A percentile compares a stretch with the other conserved stretches of the same genome.
Conservation (phyloP, 2,797 vertebrate genomes). For the Melanotaenia pygmaea region DNA sequence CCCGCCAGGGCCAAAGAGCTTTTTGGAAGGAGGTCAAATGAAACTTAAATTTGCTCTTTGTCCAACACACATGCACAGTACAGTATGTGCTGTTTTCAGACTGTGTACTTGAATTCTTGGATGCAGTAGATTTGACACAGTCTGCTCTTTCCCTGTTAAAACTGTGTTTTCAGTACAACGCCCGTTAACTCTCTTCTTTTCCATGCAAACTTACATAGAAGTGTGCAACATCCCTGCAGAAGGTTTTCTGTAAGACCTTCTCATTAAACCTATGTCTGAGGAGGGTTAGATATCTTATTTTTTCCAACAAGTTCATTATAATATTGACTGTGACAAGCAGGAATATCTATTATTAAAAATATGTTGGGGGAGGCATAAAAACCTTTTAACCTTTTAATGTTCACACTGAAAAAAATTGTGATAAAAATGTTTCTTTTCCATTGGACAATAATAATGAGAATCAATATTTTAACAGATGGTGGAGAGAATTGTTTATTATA, state of each 20-base stretch:
- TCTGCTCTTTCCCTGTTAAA: conserved; percentile 30
- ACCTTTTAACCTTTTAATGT: neutral
- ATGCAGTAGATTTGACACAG: conserved; percentile 46
- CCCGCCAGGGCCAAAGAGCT: conserved; percentile 50
- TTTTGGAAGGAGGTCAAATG: conserved; percentile 59
- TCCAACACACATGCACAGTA: conserved; percentile 39
- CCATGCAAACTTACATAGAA: conserved; percentile 64
- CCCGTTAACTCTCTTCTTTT: conserved; percentile 46
- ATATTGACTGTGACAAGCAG: too few relatives aligned
- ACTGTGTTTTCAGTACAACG: conserved; percentile 54
- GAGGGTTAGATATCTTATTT: conserved; percentile 27
- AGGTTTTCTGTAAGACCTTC: conserved; percentile 50
- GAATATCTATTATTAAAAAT: neutral
- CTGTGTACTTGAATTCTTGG: conserved; percentile 43
- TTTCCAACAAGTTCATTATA: too few relatives aligned
- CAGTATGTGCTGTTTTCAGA: conserved; percentile 51
- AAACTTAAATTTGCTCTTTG: conserved; percentile 37
- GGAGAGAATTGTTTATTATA: too few relatives aligned
- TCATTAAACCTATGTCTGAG: conserved; percentile 47
- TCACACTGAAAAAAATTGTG: too few relatives aligned
- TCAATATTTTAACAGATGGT: too few relatives aligned
- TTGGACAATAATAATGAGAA: too few relatives aligned
- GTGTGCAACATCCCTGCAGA: conserved; percentile 40
- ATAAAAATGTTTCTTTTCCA: too few relatives aligned
- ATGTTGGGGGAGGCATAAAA: neutral